Evolutionary conservation across 2,888 invertebrate genomes (phyloP).

Genomic region (Caenorhabditis uteleia): DNA sequence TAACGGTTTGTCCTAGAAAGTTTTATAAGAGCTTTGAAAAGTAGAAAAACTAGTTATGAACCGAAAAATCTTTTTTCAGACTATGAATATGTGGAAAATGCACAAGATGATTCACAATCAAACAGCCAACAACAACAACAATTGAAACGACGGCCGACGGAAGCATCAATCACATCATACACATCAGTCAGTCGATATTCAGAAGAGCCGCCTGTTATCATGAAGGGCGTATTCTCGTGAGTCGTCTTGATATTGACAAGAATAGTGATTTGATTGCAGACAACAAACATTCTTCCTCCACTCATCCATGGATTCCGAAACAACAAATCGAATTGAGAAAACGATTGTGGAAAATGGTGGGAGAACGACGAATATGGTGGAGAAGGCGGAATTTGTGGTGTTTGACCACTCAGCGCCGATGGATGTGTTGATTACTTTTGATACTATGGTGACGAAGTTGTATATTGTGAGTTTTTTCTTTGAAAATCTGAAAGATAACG

Average conservation of each 20-base stretch:
- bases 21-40: conserved; percentile 1
- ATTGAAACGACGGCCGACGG: too few species aligned
- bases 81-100: not conserved
- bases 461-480: conserved; percentile 17
- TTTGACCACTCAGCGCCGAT: conserved; percentile 13
- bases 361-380: not conserved
- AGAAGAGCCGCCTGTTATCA: not conserved
- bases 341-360: conserved; percentile 7
- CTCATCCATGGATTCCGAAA: not conserved
- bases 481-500: too few species aligned
- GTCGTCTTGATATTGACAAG: not conserved
- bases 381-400: conserved; percentile 13
- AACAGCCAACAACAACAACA: too few species aligned
- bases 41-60: too few species aligned
- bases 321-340: not conserved
- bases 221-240: conserved; percentile 6
- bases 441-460: conserved; percentile 14
- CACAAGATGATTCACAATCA: too few species aligned
- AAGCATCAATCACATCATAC: too few species aligned
- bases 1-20: not conserved
- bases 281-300: not conserved
- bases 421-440: conserved; percentile 5
- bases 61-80: too few species aligned
- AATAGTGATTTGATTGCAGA: not conserved
- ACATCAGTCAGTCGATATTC: conserved; percentile 1